Percentiles rank a stretch among this genome's conserved stretches.
These are phyloP conservation scores for Arremon aurantiirostris DNA, from an alignment of 2,797 vertebrate genomes.

Conservation along the genomic window DNA sequence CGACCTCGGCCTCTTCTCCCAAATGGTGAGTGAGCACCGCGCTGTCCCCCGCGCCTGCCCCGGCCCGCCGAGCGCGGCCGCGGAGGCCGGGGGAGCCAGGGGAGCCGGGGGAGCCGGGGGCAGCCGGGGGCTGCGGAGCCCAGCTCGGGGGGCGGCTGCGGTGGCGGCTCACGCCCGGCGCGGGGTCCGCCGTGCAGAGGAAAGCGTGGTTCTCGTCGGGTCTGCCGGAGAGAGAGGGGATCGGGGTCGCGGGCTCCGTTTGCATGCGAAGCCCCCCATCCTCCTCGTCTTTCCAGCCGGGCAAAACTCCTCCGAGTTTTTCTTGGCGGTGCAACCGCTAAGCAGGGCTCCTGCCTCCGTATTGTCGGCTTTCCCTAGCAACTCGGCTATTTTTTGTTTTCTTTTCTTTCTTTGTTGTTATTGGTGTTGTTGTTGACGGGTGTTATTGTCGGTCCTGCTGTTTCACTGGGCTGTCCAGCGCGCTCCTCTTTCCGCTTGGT, in stretches of 20 bases:
- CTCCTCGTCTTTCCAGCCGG: not conserved
- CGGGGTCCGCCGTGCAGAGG: not conserved
- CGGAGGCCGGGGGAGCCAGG: not conserved
- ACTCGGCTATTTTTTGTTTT: not conserved
- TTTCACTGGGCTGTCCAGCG: not conserved
- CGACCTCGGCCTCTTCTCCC: slow-evolving; percentile 93
- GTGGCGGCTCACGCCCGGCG: not conserved
- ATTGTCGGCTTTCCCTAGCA: not conserved
- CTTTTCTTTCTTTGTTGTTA: not conserved
- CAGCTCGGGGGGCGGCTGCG: not conserved
- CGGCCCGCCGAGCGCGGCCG: not conserved
- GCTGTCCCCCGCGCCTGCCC: not conserved
- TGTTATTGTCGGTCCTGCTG: slow-evolving; percentile 29
- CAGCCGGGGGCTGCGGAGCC: not conserved
- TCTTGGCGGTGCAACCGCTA: not conserved
- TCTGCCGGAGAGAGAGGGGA: not conserved
- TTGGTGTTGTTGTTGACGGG: not conserved
- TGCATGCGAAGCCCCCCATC: not conserved
- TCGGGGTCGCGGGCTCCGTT: not conserved
- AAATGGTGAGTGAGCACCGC: slow-evolving; percentile 73
- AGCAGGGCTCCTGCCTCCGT: not conserved
- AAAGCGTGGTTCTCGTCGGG: not conserved
- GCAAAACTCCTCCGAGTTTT: slow-evolving; percentile 29
- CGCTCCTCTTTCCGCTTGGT: not conserved
- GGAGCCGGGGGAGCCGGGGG: not conserved